Conservation (phyloP, 2,888 invertebrate species). For the Drosophila conformis region DNA sequence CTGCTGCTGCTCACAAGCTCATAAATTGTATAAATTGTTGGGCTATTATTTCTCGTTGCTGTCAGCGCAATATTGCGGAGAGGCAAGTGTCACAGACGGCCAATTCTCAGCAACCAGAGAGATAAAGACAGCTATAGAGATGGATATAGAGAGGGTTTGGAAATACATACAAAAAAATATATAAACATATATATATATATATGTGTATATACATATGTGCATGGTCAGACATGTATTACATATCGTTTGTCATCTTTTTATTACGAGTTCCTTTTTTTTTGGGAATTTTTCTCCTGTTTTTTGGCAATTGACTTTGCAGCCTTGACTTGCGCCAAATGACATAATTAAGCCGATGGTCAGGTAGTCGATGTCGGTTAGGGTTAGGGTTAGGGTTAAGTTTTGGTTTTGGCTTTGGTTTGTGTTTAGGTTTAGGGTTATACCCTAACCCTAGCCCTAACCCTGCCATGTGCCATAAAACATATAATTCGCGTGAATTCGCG, state of each 20-base stretch:
- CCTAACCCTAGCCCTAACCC: constrained; percentile 44
- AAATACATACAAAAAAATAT: constrained; percentile 14
- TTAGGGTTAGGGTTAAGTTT: constrained; percentile 55
- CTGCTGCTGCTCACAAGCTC: constrained; percentile 62
- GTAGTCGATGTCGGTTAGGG: constrained; percentile 46
- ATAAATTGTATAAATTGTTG: constrained; percentile 82
- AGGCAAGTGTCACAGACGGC: constrained; percentile 73
- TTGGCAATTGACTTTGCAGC: constrained; percentile 75
- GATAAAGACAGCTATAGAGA: neutral
- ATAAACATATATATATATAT: neutral
- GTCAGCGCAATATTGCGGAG: constrained; percentile 82
- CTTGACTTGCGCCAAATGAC: constrained; percentile 79
- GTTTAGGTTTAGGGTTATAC: constrained; percentile 42
- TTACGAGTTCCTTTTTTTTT: constrained; percentile 16
- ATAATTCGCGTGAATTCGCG: constrained; percentile 70
- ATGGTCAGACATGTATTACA: constrained; percentile 44
- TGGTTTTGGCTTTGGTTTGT: constrained; percentile 12
- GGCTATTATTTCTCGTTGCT: constrained; percentile 82
- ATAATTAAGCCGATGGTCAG: constrained; percentile 69
- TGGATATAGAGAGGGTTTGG: constrained; percentile 5
- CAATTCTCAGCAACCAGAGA: constrained; percentile 21
- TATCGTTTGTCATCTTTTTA: constrained; percentile 53
- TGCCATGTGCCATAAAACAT: constrained; percentile 55
- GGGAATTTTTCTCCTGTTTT: constrained; percentile 39
- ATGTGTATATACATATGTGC: constrained; percentile 26